phyloP scores from a whole-genome alignment of 2,797 vertebrate species.

The Apogon hyalosoma region DNA sequence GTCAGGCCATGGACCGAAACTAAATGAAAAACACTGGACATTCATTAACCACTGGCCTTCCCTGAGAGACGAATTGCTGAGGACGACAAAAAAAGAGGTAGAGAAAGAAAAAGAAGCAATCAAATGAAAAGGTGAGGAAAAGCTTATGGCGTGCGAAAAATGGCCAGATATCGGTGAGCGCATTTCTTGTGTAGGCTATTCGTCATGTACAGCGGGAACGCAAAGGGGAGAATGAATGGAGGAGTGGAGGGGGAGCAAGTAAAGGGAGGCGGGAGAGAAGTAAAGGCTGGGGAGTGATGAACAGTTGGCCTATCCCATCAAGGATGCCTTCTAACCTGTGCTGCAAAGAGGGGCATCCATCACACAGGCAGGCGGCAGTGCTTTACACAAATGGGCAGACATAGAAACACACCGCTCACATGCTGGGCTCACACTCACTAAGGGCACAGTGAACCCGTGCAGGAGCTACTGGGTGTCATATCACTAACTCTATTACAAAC shows the following conservation, averaged over 20 bases:
- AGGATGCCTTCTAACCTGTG: constrained; percentile 83
- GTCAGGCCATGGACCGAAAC: constrained; percentile 55
- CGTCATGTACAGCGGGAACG: constrained; percentile 66
- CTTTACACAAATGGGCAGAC: constrained; percentile 60
- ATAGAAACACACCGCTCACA: constrained; percentile 53
- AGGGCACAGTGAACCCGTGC: constrained; percentile 51
- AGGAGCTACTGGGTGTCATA: constrained; percentile 6
- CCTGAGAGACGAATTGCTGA: constrained; percentile 55
- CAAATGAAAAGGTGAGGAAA: constrained; percentile 66
- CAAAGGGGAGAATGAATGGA: constrained; percentile 52
- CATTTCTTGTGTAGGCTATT: constrained; percentile 70
- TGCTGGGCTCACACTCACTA: constrained; percentile 38
- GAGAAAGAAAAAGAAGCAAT: constrained; percentile 66
- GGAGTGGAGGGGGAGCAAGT: constrained; percentile 24
- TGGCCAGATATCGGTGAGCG: constrained; percentile 53
- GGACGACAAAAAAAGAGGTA: constrained; percentile 38
- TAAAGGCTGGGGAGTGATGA: constrained; percentile 69
- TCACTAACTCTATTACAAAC: constrained; percentile 38
- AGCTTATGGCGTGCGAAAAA: constrained; percentile 56
- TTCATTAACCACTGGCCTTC: constrained; percentile 66
- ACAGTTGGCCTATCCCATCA: constrained; percentile 81
- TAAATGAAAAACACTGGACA: constrained; percentile 67
- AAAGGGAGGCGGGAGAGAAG: constrained; percentile 29
- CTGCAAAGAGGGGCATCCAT: constrained; percentile 79
- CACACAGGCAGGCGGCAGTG: constrained; percentile 54